Percentiles rank a stretch among this genome's conserved stretches.
phyloP scores from a whole-genome alignment of 2,113 vertebrate species.

The Corythoichthys intestinalis region DNA sequence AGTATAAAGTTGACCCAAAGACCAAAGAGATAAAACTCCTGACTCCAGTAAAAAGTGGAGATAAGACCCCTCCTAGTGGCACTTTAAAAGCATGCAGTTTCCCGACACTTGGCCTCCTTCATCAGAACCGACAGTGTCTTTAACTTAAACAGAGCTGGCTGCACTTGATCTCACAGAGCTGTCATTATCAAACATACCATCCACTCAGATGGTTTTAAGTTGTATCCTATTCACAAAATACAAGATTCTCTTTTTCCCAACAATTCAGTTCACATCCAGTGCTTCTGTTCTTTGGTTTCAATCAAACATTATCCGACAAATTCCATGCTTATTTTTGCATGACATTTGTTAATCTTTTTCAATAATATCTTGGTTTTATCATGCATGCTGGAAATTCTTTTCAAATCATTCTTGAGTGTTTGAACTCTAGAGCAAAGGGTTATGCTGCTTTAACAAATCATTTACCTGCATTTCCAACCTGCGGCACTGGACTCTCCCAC shows the following conservation, averaged over 20 bases:
- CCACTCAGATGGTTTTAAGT: too few relatives aligned
- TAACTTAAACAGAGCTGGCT: not conserved
- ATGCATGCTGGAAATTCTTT: not conserved
- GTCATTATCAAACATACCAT: slow-evolving; percentile 11
- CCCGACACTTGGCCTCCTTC: not conserved
- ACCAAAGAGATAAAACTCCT: not conserved
- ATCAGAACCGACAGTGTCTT: not conserved
- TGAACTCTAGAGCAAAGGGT: slow-evolving; percentile 40
- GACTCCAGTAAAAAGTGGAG: not conserved
- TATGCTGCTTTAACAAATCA: slow-evolving; percentile 59
- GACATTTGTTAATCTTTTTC: not conserved
- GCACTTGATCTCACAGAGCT: slow-evolving; percentile 20
- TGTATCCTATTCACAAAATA: too few relatives aligned
- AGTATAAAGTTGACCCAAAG: too few relatives aligned
- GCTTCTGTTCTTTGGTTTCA: not conserved
- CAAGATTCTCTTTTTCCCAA: too few relatives aligned
- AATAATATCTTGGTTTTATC: not conserved
- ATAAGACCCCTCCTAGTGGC: not conserved
- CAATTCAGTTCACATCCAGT: not conserved
- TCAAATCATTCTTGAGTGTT: not conserved
- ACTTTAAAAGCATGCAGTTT: not conserved
- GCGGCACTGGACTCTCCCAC: slow-evolving; percentile 47
- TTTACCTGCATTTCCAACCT: slow-evolving; percentile 63
- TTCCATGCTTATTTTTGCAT: not conserved
- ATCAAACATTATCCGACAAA: not conserved